These are phyloP conservation scores for Varecia variegata DNA, from an alignment of 2,797 vertebrate genomes.

Conservation along the genomic window DNA sequence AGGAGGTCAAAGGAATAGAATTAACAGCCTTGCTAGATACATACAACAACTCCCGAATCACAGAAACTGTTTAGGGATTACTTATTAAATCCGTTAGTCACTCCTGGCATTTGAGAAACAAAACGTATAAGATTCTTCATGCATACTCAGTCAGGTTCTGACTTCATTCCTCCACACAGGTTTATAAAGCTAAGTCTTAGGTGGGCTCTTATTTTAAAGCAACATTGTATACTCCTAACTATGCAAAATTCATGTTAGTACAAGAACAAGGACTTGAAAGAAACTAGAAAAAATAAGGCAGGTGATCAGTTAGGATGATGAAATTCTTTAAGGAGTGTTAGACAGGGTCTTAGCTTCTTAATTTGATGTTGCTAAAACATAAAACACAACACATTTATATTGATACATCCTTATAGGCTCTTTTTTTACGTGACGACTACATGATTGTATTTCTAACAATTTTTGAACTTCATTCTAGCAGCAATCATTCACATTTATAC, in stretches of 20 bases:
- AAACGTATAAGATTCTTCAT: neutral
- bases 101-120: constrained; percentile 14
- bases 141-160: neutral
- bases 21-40: neutral
- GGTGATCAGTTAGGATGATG: neutral
- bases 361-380: constrained; percentile 32
- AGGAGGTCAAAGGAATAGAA: neutral
- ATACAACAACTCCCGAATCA: constrained; percentile 1
- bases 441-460: constrained; percentile 37
- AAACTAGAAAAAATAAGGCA: constrained; percentile 20
- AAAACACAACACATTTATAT: constrained; percentile 5
- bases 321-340: constrained; percentile 24
- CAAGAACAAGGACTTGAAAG: constrained; percentile 20
- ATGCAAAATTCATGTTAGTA: constrained; percentile 1
- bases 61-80: constrained; percentile 5
- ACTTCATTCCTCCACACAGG: neutral
- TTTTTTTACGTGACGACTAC: neutral
- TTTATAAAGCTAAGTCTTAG: constrained; percentile 25
- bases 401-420: neutral
- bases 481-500: constrained; percentile 41
- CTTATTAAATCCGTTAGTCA: constrained; percentile 15
- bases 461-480: neutral
- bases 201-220: constrained; percentile 21
- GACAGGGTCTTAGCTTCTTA: constrained; percentile 9
- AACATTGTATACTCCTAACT: neutral